Conservation (phyloP, 2,888 invertebrate genomes). For the Drosophila buzzatii region DNA sequence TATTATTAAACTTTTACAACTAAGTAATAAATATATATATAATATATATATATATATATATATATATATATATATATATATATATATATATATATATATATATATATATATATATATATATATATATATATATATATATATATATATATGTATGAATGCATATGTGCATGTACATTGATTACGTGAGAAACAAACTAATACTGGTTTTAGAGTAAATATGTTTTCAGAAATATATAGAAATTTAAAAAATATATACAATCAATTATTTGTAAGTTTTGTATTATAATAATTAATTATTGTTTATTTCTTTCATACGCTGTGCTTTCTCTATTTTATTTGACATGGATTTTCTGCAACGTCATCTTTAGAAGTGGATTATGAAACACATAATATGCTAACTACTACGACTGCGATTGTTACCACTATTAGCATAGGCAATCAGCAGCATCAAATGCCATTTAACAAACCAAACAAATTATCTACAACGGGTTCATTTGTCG, state of each 20-base stretch:
- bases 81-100: neutral
- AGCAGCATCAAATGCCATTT: slow-evolving; percentile 5
- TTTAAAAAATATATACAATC: neutral
- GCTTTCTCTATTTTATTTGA: too few species aligned
- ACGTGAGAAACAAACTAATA: neutral
- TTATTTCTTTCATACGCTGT: neutral
- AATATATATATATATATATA: neutral
- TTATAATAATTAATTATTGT: neutral
- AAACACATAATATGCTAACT: slow-evolving; percentile 18
- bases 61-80: neutral
- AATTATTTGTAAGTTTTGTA: neutral
- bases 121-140: too few species aligned
- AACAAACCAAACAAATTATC: slow-evolving; percentile 22
- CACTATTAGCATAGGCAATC: slow-evolving; percentile 1
- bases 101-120: too few species aligned
- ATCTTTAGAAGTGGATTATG: neutral
- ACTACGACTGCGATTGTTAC: slow-evolving; percentile 16
- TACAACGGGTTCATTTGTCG: slow-evolving; percentile 11
- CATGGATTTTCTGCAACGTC: neutral
- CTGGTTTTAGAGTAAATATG: neutral
- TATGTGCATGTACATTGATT: neutral
- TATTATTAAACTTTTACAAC: neutral
- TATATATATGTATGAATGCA: neutral
- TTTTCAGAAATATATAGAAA: neutral
- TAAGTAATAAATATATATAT: slow-evolving; percentile 1